Base-by-base conservation (phyloP, 2,797 vertebrate species). In the Danio aesculapii region DNA sequence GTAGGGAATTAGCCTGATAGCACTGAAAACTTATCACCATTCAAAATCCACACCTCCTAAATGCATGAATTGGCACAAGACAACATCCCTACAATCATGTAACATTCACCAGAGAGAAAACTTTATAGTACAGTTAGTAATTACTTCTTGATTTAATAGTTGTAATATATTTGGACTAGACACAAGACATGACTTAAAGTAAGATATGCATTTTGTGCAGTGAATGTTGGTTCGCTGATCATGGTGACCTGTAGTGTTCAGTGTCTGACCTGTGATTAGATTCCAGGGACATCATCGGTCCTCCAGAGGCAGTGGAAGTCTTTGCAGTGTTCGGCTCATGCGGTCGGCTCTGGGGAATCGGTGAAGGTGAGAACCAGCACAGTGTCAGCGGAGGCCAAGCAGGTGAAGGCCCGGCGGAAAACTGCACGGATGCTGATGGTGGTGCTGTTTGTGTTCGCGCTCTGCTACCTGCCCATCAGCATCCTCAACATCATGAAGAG, bases 371-470 rank as follows among this genome's bases (percentile, higher is more conserved):
- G 93, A 86, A 96, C 94, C 79, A 96, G 91, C 0, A 91, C 94
- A 0, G 94, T 96, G 63, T 95, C 96, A 19, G 97, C 98, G 47
- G 97, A 98, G 93, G 95, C 98, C 90, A 99, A 98, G 92, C 98
- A 99, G 94, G 94, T 98, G 88, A 92, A 91, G 84, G 95, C 96
- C 10, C 90, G 98, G 76, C 94, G 97, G 84, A 99, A 98, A 93
- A 99, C 98, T 2, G 97, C 98, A 4, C 94, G 96, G 47, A 99
- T 99, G 97, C 90, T 99, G 77, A 97, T 99, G 93, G 96, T 98
- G 10, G 97, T 99, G 76, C 95, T 99, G 66, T 88, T 97, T 87
- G 95, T 99, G 84, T 99, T 99, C 81, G 96, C 97, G 30, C 91
- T 99, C 84, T 99, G 98, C 88, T 99, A 99, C 92, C 92, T 99